Evolutionary conservation across 2,113 vertebrate genomes (phyloP).

Genomic region (Tychaedon coryphoeus): DNA sequence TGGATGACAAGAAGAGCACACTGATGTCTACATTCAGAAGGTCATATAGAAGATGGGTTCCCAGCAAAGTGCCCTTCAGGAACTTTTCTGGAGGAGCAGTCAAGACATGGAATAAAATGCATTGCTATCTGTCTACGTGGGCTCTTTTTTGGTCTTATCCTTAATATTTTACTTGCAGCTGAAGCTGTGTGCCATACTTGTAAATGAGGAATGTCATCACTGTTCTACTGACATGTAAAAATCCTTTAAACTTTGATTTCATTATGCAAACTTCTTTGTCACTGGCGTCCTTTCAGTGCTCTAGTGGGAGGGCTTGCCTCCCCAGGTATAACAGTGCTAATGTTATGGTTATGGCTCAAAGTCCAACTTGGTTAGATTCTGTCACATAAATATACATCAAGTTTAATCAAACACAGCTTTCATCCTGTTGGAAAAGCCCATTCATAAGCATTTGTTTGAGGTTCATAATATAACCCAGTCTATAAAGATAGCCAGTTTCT

Average conservation of each 20-base stretch:
- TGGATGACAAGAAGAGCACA: not conserved
- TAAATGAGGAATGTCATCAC: not conserved
- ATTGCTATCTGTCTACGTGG: not conserved
- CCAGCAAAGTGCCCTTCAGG: not conserved
- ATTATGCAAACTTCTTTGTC: slow-evolving; percentile 25
- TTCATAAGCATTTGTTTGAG: slow-evolving; percentile 5
- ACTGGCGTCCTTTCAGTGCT: slow-evolving; percentile 13
- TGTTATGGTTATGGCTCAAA: slow-evolving; percentile 12
- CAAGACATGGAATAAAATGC: not conserved
- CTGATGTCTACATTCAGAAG: not conserved
- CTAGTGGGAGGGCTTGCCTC: slow-evolving; percentile 14
- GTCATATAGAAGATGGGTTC: not conserved
- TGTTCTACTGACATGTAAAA: slow-evolving; percentile 30
- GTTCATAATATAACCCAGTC: not conserved
- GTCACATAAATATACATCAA: slow-evolving; percentile 30
- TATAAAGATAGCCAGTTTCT: not conserved
- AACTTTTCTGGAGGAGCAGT: not conserved
- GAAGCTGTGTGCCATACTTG: not conserved
- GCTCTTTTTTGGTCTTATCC: not conserved
- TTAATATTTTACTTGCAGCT: not conserved
- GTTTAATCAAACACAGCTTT: slow-evolving; percentile 53
- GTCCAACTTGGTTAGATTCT: slow-evolving; percentile 5
- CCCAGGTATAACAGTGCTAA: slow-evolving; percentile 30
- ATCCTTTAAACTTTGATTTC: slow-evolving; percentile 37
- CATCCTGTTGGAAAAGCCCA: not conserved